phyloP scores from a whole-genome alignment of 2,888 invertebrate species.

The Dolomedes plantarius region DNA sequence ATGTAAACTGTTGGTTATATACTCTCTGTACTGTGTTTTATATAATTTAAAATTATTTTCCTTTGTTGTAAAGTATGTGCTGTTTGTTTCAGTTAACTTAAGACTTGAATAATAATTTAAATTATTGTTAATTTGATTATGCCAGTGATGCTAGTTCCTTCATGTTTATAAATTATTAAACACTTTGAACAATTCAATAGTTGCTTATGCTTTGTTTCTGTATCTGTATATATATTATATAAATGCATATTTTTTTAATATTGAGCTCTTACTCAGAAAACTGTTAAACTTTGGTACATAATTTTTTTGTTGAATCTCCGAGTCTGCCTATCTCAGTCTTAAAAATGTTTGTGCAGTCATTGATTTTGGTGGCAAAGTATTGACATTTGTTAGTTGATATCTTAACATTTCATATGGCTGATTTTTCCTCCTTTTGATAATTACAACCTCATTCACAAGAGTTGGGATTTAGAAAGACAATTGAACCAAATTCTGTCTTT shows the following conservation, averaged over 20 bases:
- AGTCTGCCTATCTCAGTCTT: background rate
- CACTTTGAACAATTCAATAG: background rate
- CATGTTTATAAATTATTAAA: background rate
- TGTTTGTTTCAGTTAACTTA: background rate
- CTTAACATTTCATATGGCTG: no score
- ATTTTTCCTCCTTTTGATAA: no score
- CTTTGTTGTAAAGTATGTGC: background rate
- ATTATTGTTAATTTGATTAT: background rate
- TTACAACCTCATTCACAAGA: no score
- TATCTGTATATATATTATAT: background rate
- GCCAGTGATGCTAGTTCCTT: slow-evolving; percentile 11
- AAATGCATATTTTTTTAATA: background rate
- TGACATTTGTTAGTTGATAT: background rate
- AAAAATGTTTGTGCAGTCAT: background rate
- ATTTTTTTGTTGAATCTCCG: no score
- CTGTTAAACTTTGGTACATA: no score
- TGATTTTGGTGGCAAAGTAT: background rate
- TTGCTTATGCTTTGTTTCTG: background rate
- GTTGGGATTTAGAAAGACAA: no score
- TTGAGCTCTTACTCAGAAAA: background rate
- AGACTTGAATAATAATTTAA: background rate
- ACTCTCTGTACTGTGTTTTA: background rate
- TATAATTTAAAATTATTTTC: background rate
- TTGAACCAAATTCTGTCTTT: background rate
- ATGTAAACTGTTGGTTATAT: background rate